A percentile compares a stretch with the other conserved stretches of the same genome.
Evolutionary conservation across 1,140 invertebrate species (phyloP).

Genomic region (Aporrectodea caliginosa): DNA sequence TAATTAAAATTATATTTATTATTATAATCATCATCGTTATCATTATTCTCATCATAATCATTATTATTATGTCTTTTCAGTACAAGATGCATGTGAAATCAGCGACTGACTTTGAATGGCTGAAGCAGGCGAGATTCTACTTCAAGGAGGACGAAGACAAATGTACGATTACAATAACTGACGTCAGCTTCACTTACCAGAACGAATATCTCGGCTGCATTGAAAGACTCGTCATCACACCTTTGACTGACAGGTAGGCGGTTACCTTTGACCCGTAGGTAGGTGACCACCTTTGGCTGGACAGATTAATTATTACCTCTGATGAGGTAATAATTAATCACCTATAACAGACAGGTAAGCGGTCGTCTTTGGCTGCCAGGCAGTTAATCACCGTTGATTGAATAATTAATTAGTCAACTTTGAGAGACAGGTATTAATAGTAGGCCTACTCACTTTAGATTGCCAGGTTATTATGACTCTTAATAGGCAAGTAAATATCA

Average conservation of each 20-base stretch:
- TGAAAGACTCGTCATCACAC: conserved; percentile 90
- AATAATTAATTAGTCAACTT: too few relatives aligned
- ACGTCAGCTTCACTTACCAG: conserved; percentile 92
- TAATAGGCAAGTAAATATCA: too few relatives aligned
- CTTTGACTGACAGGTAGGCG: conserved; percentile 72
- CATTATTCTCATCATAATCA: background rate
- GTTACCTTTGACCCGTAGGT: too few relatives aligned
- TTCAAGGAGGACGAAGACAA: conserved; percentile 92
- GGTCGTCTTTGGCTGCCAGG: too few relatives aligned
- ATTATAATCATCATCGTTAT: background rate
- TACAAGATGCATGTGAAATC: conserved; percentile 60
- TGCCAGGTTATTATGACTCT: too few relatives aligned
- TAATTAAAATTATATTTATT: background rate
- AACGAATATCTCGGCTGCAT: conserved; percentile 97
- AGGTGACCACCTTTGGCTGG: too few relatives aligned
- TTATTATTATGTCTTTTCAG: conserved; percentile 34
- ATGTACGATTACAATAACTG: conserved; percentile 86
- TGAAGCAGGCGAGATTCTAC: conserved; percentile 94
- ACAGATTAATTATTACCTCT: too few relatives aligned
- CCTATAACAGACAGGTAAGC: too few relatives aligned
- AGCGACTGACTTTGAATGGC: conserved; percentile 92
- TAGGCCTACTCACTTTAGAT: too few relatives aligned
- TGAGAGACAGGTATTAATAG: too few relatives aligned
- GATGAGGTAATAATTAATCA: too few relatives aligned
- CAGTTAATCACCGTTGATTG: too few relatives aligned